Percentiles rank a stretch among this genome's conserved stretches.
phyloP scores from a whole-genome alignment of 2,797 vertebrate species.

The Pyrocephalus nanus region DNA sequence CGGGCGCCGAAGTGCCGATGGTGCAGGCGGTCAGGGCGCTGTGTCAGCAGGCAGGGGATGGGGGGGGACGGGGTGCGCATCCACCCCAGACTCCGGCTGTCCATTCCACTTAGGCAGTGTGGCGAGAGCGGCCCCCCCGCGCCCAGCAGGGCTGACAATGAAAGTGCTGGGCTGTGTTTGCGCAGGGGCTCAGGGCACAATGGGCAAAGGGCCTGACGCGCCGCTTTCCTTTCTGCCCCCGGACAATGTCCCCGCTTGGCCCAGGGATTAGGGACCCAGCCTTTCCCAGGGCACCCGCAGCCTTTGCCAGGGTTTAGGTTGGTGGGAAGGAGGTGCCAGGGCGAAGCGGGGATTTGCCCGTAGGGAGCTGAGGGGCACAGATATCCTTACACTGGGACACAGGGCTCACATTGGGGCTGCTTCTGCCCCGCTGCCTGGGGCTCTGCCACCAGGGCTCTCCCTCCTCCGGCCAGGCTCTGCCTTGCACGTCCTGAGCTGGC shows the following conservation, averaged over 20 bases:
- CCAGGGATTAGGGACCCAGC: conserved; percentile 59
- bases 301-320: conserved; percentile 26
- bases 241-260: conserved; percentile 62
- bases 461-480: background rate
- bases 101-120: conserved; percentile 68
- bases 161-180: conserved; percentile 71
- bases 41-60: conserved; percentile 83
- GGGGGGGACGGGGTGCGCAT: background rate
- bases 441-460: background rate
- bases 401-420: background rate
- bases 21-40: conserved; percentile 78
- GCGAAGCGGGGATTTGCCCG: background rate
- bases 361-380: background rate
- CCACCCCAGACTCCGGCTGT: conserved; percentile 55
- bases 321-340: conserved; percentile 26
- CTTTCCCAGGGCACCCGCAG: conserved; percentile 58
- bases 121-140: conserved; percentile 59
- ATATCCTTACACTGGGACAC: background rate
- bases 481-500: background rate
- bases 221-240: conserved; percentile 66
- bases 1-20: conserved; percentile 69
- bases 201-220: conserved; percentile 68
- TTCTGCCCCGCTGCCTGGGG: background rate
- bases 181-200: conserved; percentile 43
- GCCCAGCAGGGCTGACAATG: conserved; percentile 31